These are phyloP conservation scores for Cecropterus lyciades DNA, from an alignment of 1,140 invertebrate species.

Conservation along the genomic window DNA sequence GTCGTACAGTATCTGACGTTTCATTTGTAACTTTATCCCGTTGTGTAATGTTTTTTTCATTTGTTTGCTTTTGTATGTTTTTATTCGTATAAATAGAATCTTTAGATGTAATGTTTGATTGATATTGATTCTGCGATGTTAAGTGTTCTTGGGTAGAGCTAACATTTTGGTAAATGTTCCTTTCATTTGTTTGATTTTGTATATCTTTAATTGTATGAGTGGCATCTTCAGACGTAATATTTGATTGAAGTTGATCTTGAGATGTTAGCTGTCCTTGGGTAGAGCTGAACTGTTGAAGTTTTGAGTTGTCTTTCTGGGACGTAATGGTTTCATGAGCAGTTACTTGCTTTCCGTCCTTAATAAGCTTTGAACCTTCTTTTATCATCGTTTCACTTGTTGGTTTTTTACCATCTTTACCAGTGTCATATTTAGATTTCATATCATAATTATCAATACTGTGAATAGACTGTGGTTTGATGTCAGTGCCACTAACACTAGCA, in stretches of 20 bases:
- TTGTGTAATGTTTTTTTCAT: constrained; percentile 26
- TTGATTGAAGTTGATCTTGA: constrained; percentile 34
- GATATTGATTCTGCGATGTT: constrained; percentile 36
- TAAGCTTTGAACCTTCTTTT: constrained; percentile 69
- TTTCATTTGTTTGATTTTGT: constrained; percentile 30
- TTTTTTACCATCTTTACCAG: constrained; percentile 77
- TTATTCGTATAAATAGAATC: constrained; percentile 29
- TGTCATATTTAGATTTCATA: constrained; percentile 83
- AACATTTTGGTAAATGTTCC: no score
- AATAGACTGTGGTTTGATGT: constrained; percentile 81
- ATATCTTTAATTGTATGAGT: constrained; percentile 26
- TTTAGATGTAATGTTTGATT: constrained; percentile 26
- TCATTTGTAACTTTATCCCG: constrained; percentile 42
- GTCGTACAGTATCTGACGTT: constrained; percentile 46
- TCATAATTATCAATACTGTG: constrained; percentile 82
- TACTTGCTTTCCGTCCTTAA: constrained; percentile 72
- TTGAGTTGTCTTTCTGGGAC: constrained; percentile 67
- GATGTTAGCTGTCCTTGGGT: constrained; percentile 50
- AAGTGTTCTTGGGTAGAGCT: constrained; percentile 52
- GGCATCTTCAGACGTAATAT: constrained; percentile 28
- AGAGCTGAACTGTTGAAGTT: constrained; percentile 58
- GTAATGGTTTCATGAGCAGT: constrained; percentile 63
- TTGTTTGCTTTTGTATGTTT: constrained; percentile 23
- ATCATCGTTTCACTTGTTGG: constrained; percentile 67
- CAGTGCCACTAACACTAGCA: constrained; percentile 80